phyloP scores from a whole-genome alignment of 2,113 vertebrate species.

The Tylochromis polylepis region DNA sequence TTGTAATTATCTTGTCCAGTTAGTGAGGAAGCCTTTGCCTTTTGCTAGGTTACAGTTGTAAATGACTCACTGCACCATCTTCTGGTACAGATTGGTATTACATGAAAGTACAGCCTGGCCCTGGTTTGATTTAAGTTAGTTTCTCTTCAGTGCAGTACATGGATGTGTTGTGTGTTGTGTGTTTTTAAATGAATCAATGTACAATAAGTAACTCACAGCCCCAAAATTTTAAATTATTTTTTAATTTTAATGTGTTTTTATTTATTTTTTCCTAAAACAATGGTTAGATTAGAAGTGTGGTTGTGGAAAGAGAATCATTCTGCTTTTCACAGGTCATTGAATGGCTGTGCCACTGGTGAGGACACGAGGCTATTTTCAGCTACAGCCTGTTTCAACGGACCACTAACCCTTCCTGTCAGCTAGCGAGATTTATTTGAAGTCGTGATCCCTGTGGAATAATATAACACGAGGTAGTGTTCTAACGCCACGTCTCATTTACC shows the following conservation, averaged over 20 bases:
- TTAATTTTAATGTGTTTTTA: background rate
- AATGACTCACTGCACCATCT: background rate
- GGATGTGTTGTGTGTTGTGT: background rate
- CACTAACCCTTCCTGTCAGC: conserved; percentile 13
- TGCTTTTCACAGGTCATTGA: background rate
- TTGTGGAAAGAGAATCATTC: background rate
- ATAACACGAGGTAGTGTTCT: background rate
- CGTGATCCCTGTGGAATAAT: conserved; percentile 7
- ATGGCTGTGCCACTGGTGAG: background rate
- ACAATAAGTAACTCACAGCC: background rate
- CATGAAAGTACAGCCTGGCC: background rate
- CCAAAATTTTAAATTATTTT: background rate
- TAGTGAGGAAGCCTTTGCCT: background rate
- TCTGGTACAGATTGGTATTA: background rate
- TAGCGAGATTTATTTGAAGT: conserved; percentile 21
- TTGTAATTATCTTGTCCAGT: background rate
- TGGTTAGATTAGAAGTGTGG: background rate
- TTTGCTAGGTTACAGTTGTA: background rate
- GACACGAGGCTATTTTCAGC: conserved; percentile 13
- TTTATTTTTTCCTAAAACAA: background rate
- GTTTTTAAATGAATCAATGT: background rate
- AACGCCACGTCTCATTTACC: conserved; percentile 4
- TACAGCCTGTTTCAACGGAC: background rate
- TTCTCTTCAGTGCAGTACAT: background rate
- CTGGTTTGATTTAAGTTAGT: background rate